Evolutionary conservation across 2,797 vertebrate species (phyloP).

Genomic region (Heliangelus exortis): DNA sequence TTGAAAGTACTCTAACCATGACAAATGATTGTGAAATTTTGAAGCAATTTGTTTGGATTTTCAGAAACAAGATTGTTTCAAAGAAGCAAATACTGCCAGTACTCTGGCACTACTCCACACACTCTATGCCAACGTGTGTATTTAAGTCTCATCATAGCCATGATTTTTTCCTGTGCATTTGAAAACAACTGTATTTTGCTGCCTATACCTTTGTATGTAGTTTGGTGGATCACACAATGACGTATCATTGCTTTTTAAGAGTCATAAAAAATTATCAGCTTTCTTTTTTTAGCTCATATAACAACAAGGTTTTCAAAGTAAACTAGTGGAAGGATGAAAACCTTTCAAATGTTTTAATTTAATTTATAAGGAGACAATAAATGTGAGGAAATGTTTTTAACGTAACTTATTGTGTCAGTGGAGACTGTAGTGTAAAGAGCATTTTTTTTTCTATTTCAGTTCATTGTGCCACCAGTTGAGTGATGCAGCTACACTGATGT

Average conservation of each 20-base stretch:
- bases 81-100: background rate
- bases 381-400: background rate
- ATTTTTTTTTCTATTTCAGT: background rate
- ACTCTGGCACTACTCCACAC: background rate
- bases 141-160: background rate
- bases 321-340: background rate
- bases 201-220: background rate
- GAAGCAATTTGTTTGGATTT: background rate
- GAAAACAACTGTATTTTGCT: background rate
- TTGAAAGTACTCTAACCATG: background rate
- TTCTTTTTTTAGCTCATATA: background rate
- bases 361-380: slow-evolving; percentile 6
- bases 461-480: background rate
- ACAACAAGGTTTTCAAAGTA: background rate
- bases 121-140: background rate
- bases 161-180: fast-evolving
- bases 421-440: background rate
- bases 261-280: background rate
- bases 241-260: background rate
- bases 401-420: background rate
- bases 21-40: background rate
- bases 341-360: background rate
- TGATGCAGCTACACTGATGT: background rate
- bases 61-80: background rate
- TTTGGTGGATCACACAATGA: background rate